A percentile compares a stretch with the other conserved stretches of the same genome.
Conservation (phyloP, 2,113 vertebrate genomes). For the Tenrec ecaudatus region DNA sequence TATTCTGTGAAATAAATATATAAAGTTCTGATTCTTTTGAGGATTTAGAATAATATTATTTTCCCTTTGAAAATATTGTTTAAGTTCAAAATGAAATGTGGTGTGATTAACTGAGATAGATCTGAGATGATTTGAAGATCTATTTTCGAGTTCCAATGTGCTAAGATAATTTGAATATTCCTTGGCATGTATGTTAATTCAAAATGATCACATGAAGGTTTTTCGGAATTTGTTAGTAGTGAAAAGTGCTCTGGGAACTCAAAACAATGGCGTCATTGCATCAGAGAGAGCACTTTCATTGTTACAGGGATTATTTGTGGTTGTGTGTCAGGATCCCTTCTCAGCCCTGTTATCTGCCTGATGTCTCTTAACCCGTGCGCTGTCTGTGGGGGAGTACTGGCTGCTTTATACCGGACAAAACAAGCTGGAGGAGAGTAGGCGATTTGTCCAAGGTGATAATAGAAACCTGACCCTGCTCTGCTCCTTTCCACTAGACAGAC, state of each 20-base stretch:
- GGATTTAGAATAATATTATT: neutral
- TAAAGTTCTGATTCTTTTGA: conserved; percentile 27
- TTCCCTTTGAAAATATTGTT: conserved; percentile 9
- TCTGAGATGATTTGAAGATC: conserved; percentile 31
- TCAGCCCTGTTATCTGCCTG: neutral
- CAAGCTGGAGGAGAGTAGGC: conserved; percentile 5
- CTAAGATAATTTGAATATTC: conserved; percentile 16
- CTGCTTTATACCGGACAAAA: conserved; percentile 4
- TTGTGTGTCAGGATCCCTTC: neutral
- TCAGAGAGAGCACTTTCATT: neutral
- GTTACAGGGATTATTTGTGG: conserved; percentile 41
- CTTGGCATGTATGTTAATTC: neutral
- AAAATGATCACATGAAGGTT: neutral
- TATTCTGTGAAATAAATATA: conserved; percentile 30
- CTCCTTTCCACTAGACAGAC: neutral
- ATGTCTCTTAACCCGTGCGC: neutral
- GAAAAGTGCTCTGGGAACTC: neutral
- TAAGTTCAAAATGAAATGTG: conserved; percentile 27
- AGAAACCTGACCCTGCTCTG: neutral
- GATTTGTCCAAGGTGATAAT: neutral
- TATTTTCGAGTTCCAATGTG: conserved; percentile 28
- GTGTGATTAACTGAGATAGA: conserved; percentile 12
- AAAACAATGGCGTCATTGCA: neutral
- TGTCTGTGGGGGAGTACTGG: neutral
- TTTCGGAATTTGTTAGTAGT: conserved; percentile 39